Percentiles rank a stretch among this genome's conserved stretches.
phyloP scores from a whole-genome alignment of 2,113 vertebrate species.

The Oxyruncus cristatus region DNA sequence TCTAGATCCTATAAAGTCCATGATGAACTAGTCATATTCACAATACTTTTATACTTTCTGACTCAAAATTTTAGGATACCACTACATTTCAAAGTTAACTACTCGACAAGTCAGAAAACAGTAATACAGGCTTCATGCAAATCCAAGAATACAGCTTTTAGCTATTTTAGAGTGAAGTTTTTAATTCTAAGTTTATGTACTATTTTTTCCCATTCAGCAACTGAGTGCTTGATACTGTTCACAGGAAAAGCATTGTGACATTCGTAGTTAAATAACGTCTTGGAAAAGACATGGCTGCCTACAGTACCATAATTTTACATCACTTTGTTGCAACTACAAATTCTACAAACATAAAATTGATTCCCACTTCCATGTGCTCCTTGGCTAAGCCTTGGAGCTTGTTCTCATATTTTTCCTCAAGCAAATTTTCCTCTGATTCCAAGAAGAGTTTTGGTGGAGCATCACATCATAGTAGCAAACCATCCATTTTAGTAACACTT shows the following conservation, averaged over 20 bases:
- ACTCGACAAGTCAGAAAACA: not conserved
- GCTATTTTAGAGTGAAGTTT: not conserved
- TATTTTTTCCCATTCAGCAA: not conserved
- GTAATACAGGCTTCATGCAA: not conserved
- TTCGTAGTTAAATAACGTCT: not conserved
- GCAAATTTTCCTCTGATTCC: not conserved
- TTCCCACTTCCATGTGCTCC: not conserved
- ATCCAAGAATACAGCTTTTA: not conserved
- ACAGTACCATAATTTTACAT: not conserved
- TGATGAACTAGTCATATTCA: not conserved
- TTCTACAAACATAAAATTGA: not conserved
- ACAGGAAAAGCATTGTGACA: not conserved
- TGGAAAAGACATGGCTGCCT: not conserved
- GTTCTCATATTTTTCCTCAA: not conserved
- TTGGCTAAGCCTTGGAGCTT: not conserved
- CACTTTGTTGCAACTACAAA: not conserved
- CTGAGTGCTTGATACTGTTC: not conserved
- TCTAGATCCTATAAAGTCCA: not conserved
- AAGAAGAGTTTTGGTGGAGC: not conserved
- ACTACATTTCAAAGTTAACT: not conserved
- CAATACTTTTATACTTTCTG: not conserved
- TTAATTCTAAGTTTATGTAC: not conserved
- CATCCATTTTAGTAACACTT: not conserved
- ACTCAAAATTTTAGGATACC: not conserved
- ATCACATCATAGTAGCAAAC: not conserved